A percentile compares a stretch with the other conserved stretches of the same genome.
Conservation (phyloP, 30 jellyfish, hydroid and myxozoan genomes). For the Turritopsis rubra region DNA sequence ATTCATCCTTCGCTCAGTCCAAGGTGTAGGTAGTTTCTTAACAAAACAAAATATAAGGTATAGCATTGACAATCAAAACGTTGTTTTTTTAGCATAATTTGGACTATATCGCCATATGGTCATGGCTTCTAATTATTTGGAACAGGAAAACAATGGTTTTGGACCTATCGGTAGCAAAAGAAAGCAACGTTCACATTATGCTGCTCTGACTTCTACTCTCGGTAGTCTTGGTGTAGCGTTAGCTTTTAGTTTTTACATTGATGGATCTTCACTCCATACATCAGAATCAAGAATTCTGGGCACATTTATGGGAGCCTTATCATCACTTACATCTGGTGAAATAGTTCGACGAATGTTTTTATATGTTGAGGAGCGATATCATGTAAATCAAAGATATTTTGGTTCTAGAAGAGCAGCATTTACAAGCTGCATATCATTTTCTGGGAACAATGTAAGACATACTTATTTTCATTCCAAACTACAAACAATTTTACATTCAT, state of each 20-base stretch:
- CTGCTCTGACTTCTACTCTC: neutral
- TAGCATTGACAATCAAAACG: no score
- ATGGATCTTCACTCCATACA: neutral
- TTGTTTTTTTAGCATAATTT: no score
- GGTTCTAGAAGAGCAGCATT: constrained; percentile 12
- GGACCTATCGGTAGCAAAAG: neutral
- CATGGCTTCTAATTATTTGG: neutral
- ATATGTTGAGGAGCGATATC: constrained; percentile 40
- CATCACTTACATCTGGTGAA: constrained; percentile 47
- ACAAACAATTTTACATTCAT: neutral
- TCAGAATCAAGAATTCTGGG: neutral
- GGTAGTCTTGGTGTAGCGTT: neutral
- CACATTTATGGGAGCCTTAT: neutral
- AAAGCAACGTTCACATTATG: neutral
- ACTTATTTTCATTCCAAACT: neutral
- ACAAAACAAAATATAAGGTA: no score
- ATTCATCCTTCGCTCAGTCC: no score
- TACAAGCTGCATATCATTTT: neutral
- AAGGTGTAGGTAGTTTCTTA: no score
- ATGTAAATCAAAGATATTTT: constrained; percentile 32
- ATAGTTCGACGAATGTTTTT: constrained; percentile 34
- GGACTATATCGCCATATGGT: no score
- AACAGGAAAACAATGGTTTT: neutral
- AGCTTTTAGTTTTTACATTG: neutral
- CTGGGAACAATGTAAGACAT: neutral